Base-by-base conservation (phyloP, 1,140 invertebrate genomes). In the Papilio xuthus region DNA sequence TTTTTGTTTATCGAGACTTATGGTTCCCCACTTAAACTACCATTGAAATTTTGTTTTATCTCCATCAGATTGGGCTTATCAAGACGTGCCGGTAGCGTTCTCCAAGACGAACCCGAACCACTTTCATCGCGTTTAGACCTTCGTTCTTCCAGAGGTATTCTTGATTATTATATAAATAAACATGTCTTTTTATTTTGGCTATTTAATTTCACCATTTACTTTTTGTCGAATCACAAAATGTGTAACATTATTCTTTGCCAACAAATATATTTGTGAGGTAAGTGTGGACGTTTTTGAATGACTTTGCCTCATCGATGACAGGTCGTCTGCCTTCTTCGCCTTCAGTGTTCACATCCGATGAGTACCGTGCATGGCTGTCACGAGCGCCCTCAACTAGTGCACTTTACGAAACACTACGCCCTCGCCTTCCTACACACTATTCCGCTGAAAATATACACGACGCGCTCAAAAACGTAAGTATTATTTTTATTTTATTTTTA, bases 331-430 rank as follows among this genome's bases (percentile, higher is more conserved):
- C 92, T 50, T 92, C 90, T 69, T 93, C 92, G 80, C 88, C 92
- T 76, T 95, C 94, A 86, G 97, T 98, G 89, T 98, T 98, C 93
- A 97, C 97, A 82, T 97, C 97, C 83, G 97, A 98, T 90, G 98
- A 99, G 89, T 98, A 98, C 86, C 95, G 97, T 78, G 96, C 97
- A 67, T 98, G 98, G 98, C 88, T 98, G 83, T 96, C 97, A 78
- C 95, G 98, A 69, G 98, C 98, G 1, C 98, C 98, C 10, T 98
- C 97, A 60, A 98, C 98, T 37, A 98, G 97, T 80, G 98, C 98
- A 67, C 97, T 99, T 83, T 98, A 98, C 90, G 98, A 99, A 87
- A 96, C 97, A 85, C 96, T 98, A 84, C 95, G 97, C 80, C 92
- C 92, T 7, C 83, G 92, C 23, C 85, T 94, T 47, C 92, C 92